These are phyloP conservation scores for Acromyrmex heyeri DNA, from an alignment of 1,140 invertebrate species.

Conservation along the genomic window DNA sequence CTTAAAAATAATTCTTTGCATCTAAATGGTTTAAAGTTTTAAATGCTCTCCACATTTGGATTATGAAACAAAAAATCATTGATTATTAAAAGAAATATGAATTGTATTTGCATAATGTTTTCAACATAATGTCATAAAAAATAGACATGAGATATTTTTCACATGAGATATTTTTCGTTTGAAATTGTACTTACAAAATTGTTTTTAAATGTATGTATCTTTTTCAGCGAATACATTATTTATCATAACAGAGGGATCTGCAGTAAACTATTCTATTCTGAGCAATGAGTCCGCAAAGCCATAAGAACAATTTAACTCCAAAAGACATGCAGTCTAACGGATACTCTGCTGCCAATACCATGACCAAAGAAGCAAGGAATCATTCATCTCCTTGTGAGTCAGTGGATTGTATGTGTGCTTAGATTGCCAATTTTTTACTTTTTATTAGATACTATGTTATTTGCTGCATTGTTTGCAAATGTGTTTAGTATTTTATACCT, in stretches of 20 bases:
- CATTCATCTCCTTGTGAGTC: slow-evolving; percentile 86
- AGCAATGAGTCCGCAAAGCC: slow-evolving; percentile 84
- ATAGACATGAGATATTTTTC: background rate
- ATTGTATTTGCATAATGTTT: slow-evolving; percentile 11
- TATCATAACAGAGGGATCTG: slow-evolving; percentile 8
- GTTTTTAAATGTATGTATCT: slow-evolving; percentile 9
- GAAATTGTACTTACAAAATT: background rate
- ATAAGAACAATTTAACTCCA: slow-evolving; percentile 83
- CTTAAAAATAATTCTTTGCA: background rate
- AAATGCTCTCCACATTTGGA: background rate
- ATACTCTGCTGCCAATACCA: slow-evolving; percentile 73
- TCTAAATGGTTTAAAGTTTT: background rate
- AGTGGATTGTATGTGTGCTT: slow-evolving; percentile 86
- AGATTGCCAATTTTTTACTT: slow-evolving; percentile 82
- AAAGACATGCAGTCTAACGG: slow-evolving; percentile 85
- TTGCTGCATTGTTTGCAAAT: slow-evolving; percentile 30
- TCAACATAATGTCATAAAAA: background rate
- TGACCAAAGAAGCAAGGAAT: slow-evolving; percentile 80
- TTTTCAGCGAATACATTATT: slow-evolving; percentile 47
- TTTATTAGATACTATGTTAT: slow-evolving; percentile 63
- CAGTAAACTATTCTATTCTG: slow-evolving; percentile 44
- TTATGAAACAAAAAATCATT: background rate
- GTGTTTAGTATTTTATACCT: background rate
- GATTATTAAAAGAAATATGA: background rate
- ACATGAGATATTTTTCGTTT: background rate